Evolutionary conservation across 2,888 invertebrate genomes (phyloP).

Genomic region (Chalcosyrphus nemorum): DNA sequence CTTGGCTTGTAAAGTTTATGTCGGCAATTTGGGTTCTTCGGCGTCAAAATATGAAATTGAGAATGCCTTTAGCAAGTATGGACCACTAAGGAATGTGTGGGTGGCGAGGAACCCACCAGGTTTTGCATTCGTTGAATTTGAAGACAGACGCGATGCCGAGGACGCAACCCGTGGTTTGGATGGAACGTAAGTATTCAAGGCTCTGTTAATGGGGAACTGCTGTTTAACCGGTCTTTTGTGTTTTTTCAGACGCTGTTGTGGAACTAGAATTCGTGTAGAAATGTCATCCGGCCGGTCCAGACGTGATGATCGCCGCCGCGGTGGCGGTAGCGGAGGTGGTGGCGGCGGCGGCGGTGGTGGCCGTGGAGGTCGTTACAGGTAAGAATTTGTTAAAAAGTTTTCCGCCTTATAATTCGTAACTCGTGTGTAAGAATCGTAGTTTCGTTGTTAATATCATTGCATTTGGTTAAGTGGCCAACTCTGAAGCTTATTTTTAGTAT

Average conservation of each 20-base stretch:
- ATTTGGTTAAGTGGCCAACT: conserved; percentile 60
- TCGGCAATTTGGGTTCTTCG: conserved; percentile 93
- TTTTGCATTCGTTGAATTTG: conserved; percentile 94
- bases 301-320: conserved; percentile 85
- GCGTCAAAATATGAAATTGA: conserved; percentile 94
- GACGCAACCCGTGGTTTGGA: conserved; percentile 91
- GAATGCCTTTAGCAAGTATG: conserved; percentile 92
- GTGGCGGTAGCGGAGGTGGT: conserved; percentile 79
- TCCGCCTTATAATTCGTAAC: background rate
- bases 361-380: conserved; percentile 79
- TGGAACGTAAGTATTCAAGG: conserved; percentile 91
- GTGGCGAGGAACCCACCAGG: conserved; percentile 95
- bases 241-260: conserved; percentile 89
- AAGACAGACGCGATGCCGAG: conserved; percentile 92
- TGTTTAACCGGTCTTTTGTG: background rate
- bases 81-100: conserved; percentile 94
- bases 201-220: conserved; percentile 80
- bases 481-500: conserved; percentile 28
- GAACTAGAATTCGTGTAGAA: conserved; percentile 94
- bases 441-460: conserved; percentile 9
- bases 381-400: conserved; percentile 74
- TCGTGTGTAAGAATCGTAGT: background rate
- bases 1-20: conserved; percentile 93
- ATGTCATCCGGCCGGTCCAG: conserved; percentile 95
- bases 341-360: conserved; percentile 76